Evolutionary conservation across 1,140 invertebrate genomes (phyloP), one percentile per base, ranked within the genome.

Genomic region (Agrypnia vestita): DNA sequence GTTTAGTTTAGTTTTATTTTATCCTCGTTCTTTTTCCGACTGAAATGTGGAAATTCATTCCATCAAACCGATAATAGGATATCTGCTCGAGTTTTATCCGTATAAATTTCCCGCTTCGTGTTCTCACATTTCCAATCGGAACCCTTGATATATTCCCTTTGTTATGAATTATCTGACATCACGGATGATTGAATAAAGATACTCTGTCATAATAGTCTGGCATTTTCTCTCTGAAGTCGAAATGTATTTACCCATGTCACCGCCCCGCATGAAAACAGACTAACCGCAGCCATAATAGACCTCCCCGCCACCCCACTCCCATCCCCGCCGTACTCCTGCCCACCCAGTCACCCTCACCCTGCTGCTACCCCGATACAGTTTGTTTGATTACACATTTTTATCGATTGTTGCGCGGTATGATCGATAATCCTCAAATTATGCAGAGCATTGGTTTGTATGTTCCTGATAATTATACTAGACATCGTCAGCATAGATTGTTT

Each of bases 261-360:
- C 71, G 71, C 64, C 72, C 78, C 76, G 49, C 61, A 80, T 64
- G 76, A 71, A 79, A 82, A 82, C 78, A 79, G 77, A 71, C 80
- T 79, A 74, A 74, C 71, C 71, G 71, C 71, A 47, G 71, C 71
- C 71, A 35, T 56, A 55, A 74, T 74, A 74, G 21, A 35, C 21
- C 15, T 4, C 71, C 17, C 51, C 51, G 25, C 25, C 74, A 73
- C 74, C 72, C 55, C 17, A 43, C 49, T 21, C 51, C 35, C 44
- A 3, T 10, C 49, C 0, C n/a, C n/a, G n/a, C n/a, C n/a, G n/a
- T n/a, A n/a, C n/a, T n/a, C 69, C 4, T 15, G 10, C 35, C 6
- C 62, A 12, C 13, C 3, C 47, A 9, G 0, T 9, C 67, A 3
- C 4, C 46, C 49, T 47, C n/a, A 3, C 47, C 15, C 51, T 53